Percentiles rank a stretch among this genome's conserved stretches.
Conservation (phyloP, 1,140 invertebrate genomes). For the Neodiprion fabricii region DNA sequence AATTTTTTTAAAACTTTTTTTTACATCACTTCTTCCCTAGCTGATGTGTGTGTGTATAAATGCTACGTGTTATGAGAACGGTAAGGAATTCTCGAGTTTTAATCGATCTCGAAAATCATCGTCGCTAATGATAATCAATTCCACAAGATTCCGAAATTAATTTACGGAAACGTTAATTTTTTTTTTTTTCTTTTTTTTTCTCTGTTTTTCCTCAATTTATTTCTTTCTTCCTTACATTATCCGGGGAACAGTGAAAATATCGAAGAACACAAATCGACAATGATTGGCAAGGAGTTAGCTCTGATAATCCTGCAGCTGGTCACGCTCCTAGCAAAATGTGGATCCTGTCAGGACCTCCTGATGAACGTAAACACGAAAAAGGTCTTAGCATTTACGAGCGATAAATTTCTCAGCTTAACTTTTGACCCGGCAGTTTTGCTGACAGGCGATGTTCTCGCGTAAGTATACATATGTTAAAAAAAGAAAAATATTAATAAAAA, state of each 20-base stretch:
- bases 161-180: neutral
- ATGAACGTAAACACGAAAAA: constrained; percentile 52
- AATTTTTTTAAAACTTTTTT: too few relatives aligned
- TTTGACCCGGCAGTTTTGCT: constrained; percentile 64
- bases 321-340: constrained; percentile 11
- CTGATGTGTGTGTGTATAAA: too few relatives aligned
- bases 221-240: neutral
- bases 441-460: constrained; percentile 54
- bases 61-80: neutral
- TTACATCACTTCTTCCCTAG: too few relatives aligned
- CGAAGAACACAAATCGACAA: neutral
- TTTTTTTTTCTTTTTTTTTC: neutral
- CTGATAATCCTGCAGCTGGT: neutral
- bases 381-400: constrained; percentile 62
- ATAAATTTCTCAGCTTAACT: constrained; percentile 70
- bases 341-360: constrained; percentile 36
- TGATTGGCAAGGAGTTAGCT: neutral
- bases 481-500: constrained; percentile 16
- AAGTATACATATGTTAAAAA: constrained; percentile 34
- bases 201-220: neutral
- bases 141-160: neutral
- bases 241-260: neutral
- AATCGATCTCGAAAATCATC: too few relatives aligned
- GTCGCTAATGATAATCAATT: neutral
- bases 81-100: neutral